Base-by-base conservation (phyloP, 30 jellyfish, hydroid and myxozoan species). In the Cassiopea andromeda region DNA sequence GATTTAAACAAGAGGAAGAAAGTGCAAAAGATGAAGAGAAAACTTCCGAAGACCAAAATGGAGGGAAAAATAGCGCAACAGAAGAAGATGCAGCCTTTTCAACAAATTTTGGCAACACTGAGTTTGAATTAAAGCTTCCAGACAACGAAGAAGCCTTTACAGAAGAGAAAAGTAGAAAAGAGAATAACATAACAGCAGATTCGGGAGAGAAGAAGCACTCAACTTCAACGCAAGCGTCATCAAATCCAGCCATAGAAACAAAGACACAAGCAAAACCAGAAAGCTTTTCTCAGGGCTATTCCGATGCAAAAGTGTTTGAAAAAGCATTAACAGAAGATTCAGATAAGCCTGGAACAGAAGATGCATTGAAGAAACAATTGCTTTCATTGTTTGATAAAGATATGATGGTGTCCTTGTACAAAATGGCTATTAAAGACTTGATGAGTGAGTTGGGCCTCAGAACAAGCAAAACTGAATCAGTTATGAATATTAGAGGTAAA, bases 371-470 rank as follows among this genome's bases (percentile, higher is more conserved):
- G 79, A 92, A 83, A 89, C 96, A 91, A 67, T 69, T 91, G 74
- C 69, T 91, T 75, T 91, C 97, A 1, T 68, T 92, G 92, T 96
- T 96, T 78, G 97, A 96, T 74, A 96, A 96, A 78, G 99, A 96
- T 68, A 96, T 96, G 99, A 84, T 96, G 97, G 96, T 96, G 15
- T 96, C 99, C 9, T 81, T 96, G 44, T 96, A 96, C 57, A 92
- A 92, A 54, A 92, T 96, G 98, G 99, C 99, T 13, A 90, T 96
- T 10, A 84, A 89, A 68, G 97, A 96, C 69, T 77, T 96, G 18
- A 83, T 96, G 96, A 69, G 89, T 16, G 99, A 96, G 78, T 83
- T 96, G 43, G 98, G 96, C 8, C 85, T 81, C n/a, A 49, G 90
- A 58, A 91, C 85, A 17, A 84, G 85, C 73, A 91, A 91, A 64